Evolutionary conservation across 2,888 invertebrate genomes (phyloP).

Genomic region (Sinhomidia bicolor): DNA sequence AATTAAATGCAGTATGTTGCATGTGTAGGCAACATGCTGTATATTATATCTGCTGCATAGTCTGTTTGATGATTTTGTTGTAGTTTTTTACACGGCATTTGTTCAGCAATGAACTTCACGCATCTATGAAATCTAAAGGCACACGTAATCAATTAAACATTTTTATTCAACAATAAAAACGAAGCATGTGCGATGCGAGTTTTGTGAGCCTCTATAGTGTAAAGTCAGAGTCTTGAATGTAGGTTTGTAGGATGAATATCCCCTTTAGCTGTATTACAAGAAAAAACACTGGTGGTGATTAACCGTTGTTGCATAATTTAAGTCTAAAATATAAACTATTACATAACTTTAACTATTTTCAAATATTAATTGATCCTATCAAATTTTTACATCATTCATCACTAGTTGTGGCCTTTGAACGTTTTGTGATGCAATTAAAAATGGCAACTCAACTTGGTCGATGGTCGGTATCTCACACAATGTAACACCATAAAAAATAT

Average conservation of each 20-base stretch:
- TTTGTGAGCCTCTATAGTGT: not conserved
- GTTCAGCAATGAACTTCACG: slow-evolving; percentile 38
- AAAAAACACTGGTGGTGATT: not conserved
- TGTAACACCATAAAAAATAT: not conserved
- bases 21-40: not conserved
- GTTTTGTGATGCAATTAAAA: not conserved
- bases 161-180: not conserved
- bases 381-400: too few relatives aligned
- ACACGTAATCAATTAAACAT: slow-evolving; percentile 17
- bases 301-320: slow-evolving; percentile 2
- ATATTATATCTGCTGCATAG: not conserved
- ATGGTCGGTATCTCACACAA: not conserved
- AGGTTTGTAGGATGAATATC: slow-evolving; percentile 22
- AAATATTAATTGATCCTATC: too few relatives aligned
- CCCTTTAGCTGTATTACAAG: not conserved
- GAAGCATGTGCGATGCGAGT: not conserved
- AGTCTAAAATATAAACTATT: too few relatives aligned
- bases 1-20: not conserved
- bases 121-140: not conserved
- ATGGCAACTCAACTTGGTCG: not conserved
- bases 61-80: not conserved
- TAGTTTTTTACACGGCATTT: not conserved
- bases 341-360: too few relatives aligned
- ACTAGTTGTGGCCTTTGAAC: not conserved
- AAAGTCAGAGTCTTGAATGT: not conserved